Evolutionary conservation across 2,797 vertebrate species (phyloP).

Genomic region (Sus cebifrons): DNA sequence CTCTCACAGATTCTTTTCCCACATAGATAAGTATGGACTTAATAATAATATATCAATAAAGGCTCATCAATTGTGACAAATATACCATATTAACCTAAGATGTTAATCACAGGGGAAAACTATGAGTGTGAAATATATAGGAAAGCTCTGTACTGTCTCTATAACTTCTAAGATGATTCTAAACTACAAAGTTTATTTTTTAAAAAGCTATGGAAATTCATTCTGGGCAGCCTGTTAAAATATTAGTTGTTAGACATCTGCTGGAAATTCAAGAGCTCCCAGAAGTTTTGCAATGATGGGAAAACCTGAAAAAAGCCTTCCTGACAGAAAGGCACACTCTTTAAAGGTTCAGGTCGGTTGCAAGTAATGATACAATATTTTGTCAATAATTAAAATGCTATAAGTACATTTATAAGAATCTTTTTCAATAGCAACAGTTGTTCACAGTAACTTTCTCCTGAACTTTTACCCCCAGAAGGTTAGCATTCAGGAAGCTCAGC

Average conservation of each 20-base stretch:
- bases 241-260: slow-evolving; percentile 64
- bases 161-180: slow-evolving; percentile 42
- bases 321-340: slow-evolving; percentile 71
- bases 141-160: not conserved
- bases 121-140: not conserved
- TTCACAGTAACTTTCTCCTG: slow-evolving; percentile 91
- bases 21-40: not conserved
- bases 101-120: not conserved
- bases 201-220: slow-evolving; percentile 33
- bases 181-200: slow-evolving; percentile 28
- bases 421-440: slow-evolving; percentile 91
- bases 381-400: slow-evolving; percentile 88
- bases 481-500: slow-evolving; percentile 97
- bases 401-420: slow-evolving; percentile 87
- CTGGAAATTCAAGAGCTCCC: slow-evolving; percentile 74
- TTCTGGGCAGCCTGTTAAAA: slow-evolving; percentile 62
- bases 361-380: slow-evolving; percentile 87
- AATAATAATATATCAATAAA: not conserved
- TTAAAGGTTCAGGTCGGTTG: slow-evolving; percentile 80
- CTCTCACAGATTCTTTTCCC: too few relatives aligned
- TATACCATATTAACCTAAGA: slow-evolving; percentile 3
- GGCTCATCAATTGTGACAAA: slow-evolving; percentile 17
- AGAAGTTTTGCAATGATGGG: slow-evolving; percentile 62
- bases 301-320: slow-evolving; percentile 77
- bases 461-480: slow-evolving; percentile 94